These are phyloP conservation scores for Champsocephalus esox DNA, from an alignment of 2,797 vertebrate genomes.

Conservation along the genomic window DNA sequence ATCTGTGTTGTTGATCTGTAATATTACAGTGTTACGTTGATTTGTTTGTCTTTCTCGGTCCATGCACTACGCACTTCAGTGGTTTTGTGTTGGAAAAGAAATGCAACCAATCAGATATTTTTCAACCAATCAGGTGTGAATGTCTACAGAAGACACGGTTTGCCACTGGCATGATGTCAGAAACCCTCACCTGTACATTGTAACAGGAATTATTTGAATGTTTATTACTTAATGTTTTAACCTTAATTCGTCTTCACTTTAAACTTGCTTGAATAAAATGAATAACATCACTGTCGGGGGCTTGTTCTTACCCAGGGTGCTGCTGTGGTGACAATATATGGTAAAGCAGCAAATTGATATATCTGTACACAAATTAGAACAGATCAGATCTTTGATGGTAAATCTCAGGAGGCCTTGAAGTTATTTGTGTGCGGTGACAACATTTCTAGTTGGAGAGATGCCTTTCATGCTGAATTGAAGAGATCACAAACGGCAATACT, in stretches of 20 bases:
- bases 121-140: no score
- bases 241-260: background rate
- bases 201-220: background rate
- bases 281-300: background rate
- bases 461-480: slow-evolving; percentile 60
- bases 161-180: background rate
- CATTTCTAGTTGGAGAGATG: slow-evolving; percentile 34
- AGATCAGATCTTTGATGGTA: background rate
- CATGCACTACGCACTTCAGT: no score
- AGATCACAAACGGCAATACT: slow-evolving; percentile 71
- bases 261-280: background rate
- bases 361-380: slow-evolving; percentile 3
- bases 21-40: no score
- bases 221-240: background rate
- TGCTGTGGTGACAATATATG: background rate
- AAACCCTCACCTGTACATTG: background rate
- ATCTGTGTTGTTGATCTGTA: no score
- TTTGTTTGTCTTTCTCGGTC: no score
- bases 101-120: no score
- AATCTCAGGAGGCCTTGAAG: slow-evolving; percentile 19
- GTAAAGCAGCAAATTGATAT: background rate
- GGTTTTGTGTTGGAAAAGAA: no score
- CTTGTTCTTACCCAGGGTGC: background rate
- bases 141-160: no score
- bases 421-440: slow-evolving; percentile 3